phyloP scores from a whole-genome alignment of 2,888 invertebrate genomes.

The Zygothrica quintamaculata region DNA sequence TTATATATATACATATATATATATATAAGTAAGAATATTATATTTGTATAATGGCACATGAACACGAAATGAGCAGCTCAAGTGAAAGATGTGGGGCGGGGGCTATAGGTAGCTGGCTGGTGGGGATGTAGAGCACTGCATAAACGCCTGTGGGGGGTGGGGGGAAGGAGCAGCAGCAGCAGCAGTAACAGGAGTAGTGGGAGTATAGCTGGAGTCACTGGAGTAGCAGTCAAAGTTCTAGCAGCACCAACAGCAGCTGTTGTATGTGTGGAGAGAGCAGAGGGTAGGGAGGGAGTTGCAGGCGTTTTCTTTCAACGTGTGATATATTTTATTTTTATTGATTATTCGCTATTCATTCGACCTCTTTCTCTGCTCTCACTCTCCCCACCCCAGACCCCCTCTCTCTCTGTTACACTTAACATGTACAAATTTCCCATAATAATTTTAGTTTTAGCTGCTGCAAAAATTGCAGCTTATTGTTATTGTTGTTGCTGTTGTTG shows the following conservation, averaged over 20 bases:
- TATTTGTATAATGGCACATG: constrained; percentile 79
- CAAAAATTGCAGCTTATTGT: constrained; percentile 37
- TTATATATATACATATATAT: constrained; percentile 62
- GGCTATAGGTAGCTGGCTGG: background rate
- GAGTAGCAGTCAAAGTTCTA: too few relatives aligned
- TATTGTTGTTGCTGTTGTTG: constrained; percentile 17
- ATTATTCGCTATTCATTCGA: constrained; percentile 71
- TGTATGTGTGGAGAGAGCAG: too few relatives aligned
- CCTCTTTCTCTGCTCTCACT: constrained; percentile 27
- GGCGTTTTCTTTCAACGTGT: constrained; percentile 67
- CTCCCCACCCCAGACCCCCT: background rate
- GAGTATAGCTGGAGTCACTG: too few relatives aligned
- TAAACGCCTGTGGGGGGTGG: background rate
- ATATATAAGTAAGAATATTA: constrained; percentile 65
- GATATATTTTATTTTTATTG: constrained; percentile 80
- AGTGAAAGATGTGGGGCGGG: constrained; percentile 11
- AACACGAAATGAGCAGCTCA: constrained; percentile 73
- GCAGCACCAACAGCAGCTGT: too few relatives aligned
- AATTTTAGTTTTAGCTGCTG: constrained; percentile 56
- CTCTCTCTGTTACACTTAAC: constrained; percentile 15
- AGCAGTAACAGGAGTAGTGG: constrained; percentile 3
- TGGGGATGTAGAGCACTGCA: constrained; percentile 1
- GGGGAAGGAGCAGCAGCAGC: constrained; percentile 4
- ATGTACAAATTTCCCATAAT: constrained; percentile 71
- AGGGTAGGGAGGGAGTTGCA: background rate